Conservation (phyloP, 2,113 vertebrate genomes). For the Lota lota region DNA sequence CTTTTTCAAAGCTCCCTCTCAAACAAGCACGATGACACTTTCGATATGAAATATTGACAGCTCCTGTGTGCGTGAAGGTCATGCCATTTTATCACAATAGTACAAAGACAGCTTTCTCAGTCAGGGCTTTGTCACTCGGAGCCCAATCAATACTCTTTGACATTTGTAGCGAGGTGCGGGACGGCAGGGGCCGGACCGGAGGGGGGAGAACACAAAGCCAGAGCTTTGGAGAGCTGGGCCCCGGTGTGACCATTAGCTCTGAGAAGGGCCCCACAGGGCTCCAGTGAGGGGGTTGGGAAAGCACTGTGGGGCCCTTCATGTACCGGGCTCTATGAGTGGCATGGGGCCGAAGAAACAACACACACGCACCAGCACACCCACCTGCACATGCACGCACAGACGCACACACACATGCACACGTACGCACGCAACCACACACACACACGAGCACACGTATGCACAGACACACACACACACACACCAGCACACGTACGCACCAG, state of each 20-base stretch:
- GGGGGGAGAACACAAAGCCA: slow-evolving; percentile 56
- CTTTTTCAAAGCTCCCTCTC: too few relatives aligned
- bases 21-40: too few relatives aligned
- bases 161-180: slow-evolving; percentile 68
- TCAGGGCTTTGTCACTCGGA: slow-evolving; percentile 61
- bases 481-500: too few relatives aligned
- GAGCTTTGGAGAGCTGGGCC: slow-evolving; percentile 63
- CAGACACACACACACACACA: too few relatives aligned
- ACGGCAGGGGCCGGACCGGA: slow-evolving; percentile 52
- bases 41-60: slow-evolving; percentile 50
- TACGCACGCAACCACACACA: too few relatives aligned
- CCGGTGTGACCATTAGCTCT: slow-evolving; percentile 70
- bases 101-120: slow-evolving; percentile 61
- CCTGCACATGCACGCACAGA: too few relatives aligned
- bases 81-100: slow-evolving; percentile 44
- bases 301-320: slow-evolving; percentile 55
- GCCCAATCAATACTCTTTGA: slow-evolving; percentile 71
- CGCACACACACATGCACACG: too few relatives aligned
- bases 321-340: slow-evolving; percentile 12
- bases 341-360: not conserved
- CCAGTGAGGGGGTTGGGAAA: slow-evolving; percentile 40
- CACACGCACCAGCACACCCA: too few relatives aligned
- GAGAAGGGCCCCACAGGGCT: slow-evolving; percentile 52
- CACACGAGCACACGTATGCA: too few relatives aligned
- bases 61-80: slow-evolving; percentile 46